Percentiles rank a stretch among this genome's conserved stretches.
These are phyloP conservation scores for Xiphias gladius DNA, from an alignment of 2,113 vertebrate genomes.

Conservation along the genomic window DNA sequence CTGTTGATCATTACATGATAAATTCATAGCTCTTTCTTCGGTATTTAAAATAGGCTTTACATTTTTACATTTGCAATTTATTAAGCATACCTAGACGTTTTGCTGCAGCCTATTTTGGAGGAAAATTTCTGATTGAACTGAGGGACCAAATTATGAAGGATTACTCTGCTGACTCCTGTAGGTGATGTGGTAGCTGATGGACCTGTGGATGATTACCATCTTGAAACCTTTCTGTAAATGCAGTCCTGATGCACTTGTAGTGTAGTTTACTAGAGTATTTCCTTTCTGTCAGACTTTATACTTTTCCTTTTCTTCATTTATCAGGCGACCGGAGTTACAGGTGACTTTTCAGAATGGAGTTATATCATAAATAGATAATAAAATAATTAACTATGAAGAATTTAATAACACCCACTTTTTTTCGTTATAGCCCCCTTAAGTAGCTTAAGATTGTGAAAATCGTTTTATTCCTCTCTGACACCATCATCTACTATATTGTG, in stretches of 20 bases:
- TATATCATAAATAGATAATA: background rate
- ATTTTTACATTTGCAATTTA: too few relatives aligned
- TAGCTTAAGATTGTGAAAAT: background rate
- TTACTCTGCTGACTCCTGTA: background rate
- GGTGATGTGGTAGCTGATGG: background rate
- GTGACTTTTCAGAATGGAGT: too few relatives aligned
- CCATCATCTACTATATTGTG: background rate
- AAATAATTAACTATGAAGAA: too few relatives aligned
- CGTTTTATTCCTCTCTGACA: background rate
- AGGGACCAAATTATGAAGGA: background rate
- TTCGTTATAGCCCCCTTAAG: background rate
- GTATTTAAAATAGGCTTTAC: too few relatives aligned
- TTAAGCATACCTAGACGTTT: background rate
- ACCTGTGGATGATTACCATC: background rate
- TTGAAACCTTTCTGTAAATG: background rate
- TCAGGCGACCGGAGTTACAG: too few relatives aligned
- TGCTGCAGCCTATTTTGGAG: background rate
- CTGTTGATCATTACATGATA: too few relatives aligned
- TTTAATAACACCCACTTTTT: background rate
- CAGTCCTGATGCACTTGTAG: background rate
- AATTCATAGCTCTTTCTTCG: too few relatives aligned
- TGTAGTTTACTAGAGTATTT: too few relatives aligned
- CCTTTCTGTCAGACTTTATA: background rate
- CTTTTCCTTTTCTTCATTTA: too few relatives aligned
- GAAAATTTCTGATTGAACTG: background rate